Evolutionary conservation across 2,888 invertebrate species (phyloP).

Genomic region (Scotopteryx bipunctaria): DNA sequence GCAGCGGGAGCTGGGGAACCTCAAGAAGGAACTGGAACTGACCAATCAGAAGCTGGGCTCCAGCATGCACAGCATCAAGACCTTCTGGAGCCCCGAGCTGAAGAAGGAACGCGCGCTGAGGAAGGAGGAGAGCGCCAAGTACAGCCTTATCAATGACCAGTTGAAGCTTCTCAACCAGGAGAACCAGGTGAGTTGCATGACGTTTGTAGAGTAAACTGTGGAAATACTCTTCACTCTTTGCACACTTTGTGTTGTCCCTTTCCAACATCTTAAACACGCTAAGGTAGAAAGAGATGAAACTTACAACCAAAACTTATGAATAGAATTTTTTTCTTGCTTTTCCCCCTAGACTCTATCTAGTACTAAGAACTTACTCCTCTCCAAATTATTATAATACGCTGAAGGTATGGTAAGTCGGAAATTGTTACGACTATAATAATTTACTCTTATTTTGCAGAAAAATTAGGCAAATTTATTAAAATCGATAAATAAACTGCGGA

Average conservation of each 20-base stretch:
- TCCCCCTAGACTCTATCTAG: too few relatives aligned
- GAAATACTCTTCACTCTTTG: too few relatives aligned
- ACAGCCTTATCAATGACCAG: conserved; percentile 98
- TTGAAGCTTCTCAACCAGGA: conserved; percentile 97
- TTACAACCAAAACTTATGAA: not conserved
- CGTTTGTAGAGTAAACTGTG: too few relatives aligned
- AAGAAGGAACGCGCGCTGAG: conserved; percentile 98
- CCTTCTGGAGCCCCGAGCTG: conserved; percentile 99
- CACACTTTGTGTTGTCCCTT: not conserved
- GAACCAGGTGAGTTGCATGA: conserved; percentile 96
- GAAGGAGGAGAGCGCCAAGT: conserved; percentile 99
- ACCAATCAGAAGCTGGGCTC: conserved; percentile 99
- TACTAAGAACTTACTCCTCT: too few relatives aligned
- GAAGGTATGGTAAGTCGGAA: too few relatives aligned
- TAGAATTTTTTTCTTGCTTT: too few relatives aligned
- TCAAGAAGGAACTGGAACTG: conserved; percentile 96
- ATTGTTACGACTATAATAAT: too few relatives aligned
- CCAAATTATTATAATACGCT: too few relatives aligned
- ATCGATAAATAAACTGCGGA: not conserved
- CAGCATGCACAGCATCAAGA: conserved; percentile 99
- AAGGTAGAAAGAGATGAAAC: conserved; percentile 1
- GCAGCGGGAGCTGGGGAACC: conserved; percentile 93
- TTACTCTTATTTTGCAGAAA: not conserved
- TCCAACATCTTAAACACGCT: not conserved
- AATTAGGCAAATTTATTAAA: not conserved